phyloP scores from a whole-genome alignment of 2,888 invertebrate species.

The Tetanocera ferruginea region DNA sequence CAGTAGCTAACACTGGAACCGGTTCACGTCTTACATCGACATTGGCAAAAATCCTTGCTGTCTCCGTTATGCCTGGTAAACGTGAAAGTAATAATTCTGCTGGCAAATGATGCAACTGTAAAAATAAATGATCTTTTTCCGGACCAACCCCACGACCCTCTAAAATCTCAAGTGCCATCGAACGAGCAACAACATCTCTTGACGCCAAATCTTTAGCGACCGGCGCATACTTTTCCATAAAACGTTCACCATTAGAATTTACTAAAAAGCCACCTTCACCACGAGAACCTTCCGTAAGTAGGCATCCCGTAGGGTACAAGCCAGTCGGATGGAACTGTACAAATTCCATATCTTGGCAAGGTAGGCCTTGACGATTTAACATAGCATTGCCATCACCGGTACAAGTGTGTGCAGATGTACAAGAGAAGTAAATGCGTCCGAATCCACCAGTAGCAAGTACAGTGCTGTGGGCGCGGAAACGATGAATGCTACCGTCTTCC shows the following conservation, averaged over 20 bases:
- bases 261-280: slow-evolving; percentile 98
- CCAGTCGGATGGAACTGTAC: slow-evolving; percentile 99
- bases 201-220: slow-evolving; percentile 98
- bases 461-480: slow-evolving; percentile 77
- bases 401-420: slow-evolving; percentile 99
- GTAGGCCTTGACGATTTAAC: slow-evolving; percentile 92
- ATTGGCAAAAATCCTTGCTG: slow-evolving; percentile 99
- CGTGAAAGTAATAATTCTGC: slow-evolving; percentile 89
- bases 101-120: slow-evolving; percentile 97
- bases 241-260: slow-evolving; percentile 96
- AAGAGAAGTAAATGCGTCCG: slow-evolving; percentile 96
- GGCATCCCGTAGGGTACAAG: slow-evolving; percentile 98
- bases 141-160: slow-evolving; percentile 98
- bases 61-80: slow-evolving; percentile 97
- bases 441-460: slow-evolving; percentile 90
- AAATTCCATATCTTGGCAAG: slow-evolving; percentile 97
- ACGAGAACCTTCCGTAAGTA: slow-evolving; percentile 97
- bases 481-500: slow-evolving; percentile 96
- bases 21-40: slow-evolving; percentile 99
- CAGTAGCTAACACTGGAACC: slow-evolving; percentile 98
- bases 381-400: slow-evolving; percentile 98
- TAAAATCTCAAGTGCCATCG: slow-evolving; percentile 98
- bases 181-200: slow-evolving; percentile 97
- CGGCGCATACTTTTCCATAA: slow-evolving; percentile 99
- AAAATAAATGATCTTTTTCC: slow-evolving; percentile 94